A percentile compares a stretch with the other conserved stretches of the same genome.
Evolutionary conservation across 2,888 invertebrate species (phyloP).

Genomic region (Aphrophora alni): DNA sequence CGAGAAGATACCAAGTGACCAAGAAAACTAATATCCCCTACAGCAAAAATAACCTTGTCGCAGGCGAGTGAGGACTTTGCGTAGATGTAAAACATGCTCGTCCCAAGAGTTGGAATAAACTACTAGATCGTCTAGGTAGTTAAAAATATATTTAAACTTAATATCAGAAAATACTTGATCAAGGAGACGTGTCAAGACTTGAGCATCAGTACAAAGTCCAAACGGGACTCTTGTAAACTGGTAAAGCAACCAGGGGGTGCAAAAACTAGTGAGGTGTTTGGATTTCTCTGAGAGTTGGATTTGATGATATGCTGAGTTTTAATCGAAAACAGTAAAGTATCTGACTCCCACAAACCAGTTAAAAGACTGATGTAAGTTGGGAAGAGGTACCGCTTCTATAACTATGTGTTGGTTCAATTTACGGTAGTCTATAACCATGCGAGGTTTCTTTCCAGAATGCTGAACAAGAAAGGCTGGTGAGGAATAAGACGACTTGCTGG

Average conservation of each 20-base stretch:
- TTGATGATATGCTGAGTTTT: conserved; percentile 41
- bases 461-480: conserved; percentile 44
- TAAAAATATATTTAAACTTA: conserved; percentile 38
- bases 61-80: conserved; percentile 38
- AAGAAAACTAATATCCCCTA: conserved; percentile 28
- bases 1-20: conserved; percentile 35
- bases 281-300: conserved; percentile 28
- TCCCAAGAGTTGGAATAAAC: conserved; percentile 34
- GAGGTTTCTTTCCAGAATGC: conserved; percentile 42
- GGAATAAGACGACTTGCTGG: conserved; percentile 40
- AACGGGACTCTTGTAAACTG: conserved; percentile 38
- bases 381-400: conserved; percentile 19
- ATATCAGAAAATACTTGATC: conserved; percentile 40
- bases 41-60: conserved; percentile 40
- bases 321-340: conserved; percentile 36
- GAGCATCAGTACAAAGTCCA: conserved; percentile 35
- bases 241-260: conserved; percentile 26
- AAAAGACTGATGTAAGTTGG: conserved; percentile 21
- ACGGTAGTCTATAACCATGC: conserved; percentile 46
- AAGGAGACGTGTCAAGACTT: conserved; percentile 39
- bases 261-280: conserved; percentile 33
- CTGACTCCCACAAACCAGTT: conserved; percentile 11
- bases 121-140: conserved; percentile 44
- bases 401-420: conserved; percentile 22
- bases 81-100: conserved; percentile 32